Conservation (phyloP, 2,888 invertebrate species). For the Diaperis boleti region DNA sequence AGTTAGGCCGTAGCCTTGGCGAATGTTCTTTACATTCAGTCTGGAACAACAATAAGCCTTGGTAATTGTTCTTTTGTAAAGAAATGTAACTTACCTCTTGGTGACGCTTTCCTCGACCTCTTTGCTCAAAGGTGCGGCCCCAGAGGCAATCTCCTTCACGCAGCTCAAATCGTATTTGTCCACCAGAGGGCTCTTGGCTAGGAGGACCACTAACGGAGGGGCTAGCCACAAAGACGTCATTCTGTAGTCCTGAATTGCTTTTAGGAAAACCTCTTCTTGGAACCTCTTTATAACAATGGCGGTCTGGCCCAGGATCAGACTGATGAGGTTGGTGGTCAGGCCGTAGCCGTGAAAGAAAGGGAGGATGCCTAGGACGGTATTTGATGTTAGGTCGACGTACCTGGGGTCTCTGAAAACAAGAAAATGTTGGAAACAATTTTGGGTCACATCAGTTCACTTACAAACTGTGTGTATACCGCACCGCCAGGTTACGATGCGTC, state of each 20-base stretch:
- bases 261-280: conserved; percentile 71
- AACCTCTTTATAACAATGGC: conserved; percentile 53
- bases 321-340: conserved; percentile 46
- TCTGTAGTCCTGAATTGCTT: conserved; percentile 77
- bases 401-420: conserved; percentile 45
- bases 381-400: not conserved
- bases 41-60: conserved; percentile 34
- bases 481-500: conserved; percentile 68
- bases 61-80: not conserved
- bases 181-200: conserved; percentile 84
- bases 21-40: conserved; percentile 69
- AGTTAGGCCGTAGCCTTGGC: conserved; percentile 83
- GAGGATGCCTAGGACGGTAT: conserved; percentile 47
- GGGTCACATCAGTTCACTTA: conserved; percentile 1
- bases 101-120: conserved; percentile 74
- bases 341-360: conserved; percentile 58
- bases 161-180: conserved; percentile 81
- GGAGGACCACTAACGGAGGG: conserved; percentile 84
- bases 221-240: conserved; percentile 78
- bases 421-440: not conserved
- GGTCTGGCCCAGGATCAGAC: conserved; percentile 46
- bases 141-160: conserved; percentile 76
- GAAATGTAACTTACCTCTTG: conserved; percentile 57
- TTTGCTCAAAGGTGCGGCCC: conserved; percentile 84
- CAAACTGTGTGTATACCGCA: conserved; percentile 19